Evolutionary conservation across 2,113 vertebrate genomes (phyloP).

Genomic region (Salminus brasiliensis): DNA sequence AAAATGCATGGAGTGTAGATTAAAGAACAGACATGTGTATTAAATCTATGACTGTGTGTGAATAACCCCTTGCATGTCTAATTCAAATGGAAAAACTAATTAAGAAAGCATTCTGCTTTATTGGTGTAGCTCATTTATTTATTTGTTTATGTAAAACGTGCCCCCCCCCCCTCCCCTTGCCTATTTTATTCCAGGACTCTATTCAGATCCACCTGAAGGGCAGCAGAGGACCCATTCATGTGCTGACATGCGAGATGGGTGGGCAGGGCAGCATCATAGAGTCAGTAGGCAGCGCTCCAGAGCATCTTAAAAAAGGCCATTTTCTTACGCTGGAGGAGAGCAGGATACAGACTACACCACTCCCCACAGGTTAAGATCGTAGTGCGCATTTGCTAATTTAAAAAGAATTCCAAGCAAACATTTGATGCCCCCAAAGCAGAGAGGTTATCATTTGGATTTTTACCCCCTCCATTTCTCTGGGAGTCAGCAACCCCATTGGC

Average conservation of each 20-base stretch:
- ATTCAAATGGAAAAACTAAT: too few relatives aligned
- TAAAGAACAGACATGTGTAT: neutral
- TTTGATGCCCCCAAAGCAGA: neutral
- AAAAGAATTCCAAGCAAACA: neutral
- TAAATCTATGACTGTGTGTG: neutral
- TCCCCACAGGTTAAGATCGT: constrained; percentile 56
- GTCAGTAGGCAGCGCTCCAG: neutral
- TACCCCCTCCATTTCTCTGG: constrained; percentile 13
- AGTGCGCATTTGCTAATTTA: neutral
- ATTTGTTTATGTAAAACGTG: too few relatives aligned
- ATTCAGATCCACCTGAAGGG: constrained; percentile 87
- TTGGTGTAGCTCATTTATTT: too few relatives aligned
- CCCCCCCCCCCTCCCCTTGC: too few relatives aligned
- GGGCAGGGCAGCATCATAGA: neutral
- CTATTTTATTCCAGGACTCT: constrained; percentile 73
- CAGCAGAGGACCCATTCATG: constrained; percentile 82
- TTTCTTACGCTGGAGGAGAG: constrained; percentile 71
- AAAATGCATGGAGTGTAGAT: neutral
- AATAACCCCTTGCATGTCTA: neutral
- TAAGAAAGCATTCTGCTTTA: too few relatives aligned
- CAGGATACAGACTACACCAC: constrained; percentile 53
- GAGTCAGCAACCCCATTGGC: constrained; percentile 34
- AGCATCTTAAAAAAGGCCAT: neutral
- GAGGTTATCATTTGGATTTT: neutral
- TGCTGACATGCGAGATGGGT: constrained; percentile 80